Evolutionary conservation across 2,888 invertebrate genomes (phyloP).

Genomic region (Drosophila neonasuta): DNA sequence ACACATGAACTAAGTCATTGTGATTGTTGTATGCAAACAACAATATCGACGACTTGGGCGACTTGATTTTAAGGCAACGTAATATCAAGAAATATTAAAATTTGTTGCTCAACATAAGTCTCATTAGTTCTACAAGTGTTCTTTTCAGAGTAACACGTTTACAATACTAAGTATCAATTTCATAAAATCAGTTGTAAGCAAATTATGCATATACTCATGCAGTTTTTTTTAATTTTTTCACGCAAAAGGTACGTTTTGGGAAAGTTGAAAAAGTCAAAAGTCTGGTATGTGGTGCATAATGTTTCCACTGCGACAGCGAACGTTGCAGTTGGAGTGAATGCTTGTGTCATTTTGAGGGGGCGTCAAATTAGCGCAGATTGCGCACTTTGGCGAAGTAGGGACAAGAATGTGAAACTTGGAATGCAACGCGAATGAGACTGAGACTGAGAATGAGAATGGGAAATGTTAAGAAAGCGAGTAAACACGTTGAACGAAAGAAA

Average conservation of each 20-base stretch:
- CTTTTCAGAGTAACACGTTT: too few relatives aligned
- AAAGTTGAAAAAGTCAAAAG: conserved; percentile 25
- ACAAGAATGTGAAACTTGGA: conserved; percentile 5
- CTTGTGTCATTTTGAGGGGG: conserved; percentile 63
- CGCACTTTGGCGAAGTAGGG: conserved; percentile 56
- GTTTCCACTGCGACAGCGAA: conserved; percentile 14
- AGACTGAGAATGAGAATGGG: conserved; percentile 3
- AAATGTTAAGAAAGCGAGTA: conserved; percentile 3
- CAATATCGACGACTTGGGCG: too few relatives aligned
- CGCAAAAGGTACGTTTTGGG: too few relatives aligned
- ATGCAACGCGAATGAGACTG: not conserved
- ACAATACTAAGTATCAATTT: too few relatives aligned
- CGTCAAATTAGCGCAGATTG: conserved; percentile 70
- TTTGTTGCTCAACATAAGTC: too few relatives aligned
- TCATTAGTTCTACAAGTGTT: too few relatives aligned
- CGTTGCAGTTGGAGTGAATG: conserved; percentile 32
- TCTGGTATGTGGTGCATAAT: conserved; percentile 31
- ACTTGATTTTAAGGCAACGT: too few relatives aligned
- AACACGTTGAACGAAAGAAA: conserved; percentile 23
- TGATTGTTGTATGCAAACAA: too few relatives aligned
- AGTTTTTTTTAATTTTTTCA: too few relatives aligned
- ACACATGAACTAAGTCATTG: too few relatives aligned
- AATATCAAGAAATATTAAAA: too few relatives aligned
- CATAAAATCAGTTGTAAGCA: not conserved
- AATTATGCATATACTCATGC: not conserved